A percentile compares a stretch with the other conserved stretches of the same genome.
Evolutionary conservation across 2,888 invertebrate species (phyloP).

Genomic region (Drosophila recens): DNA sequence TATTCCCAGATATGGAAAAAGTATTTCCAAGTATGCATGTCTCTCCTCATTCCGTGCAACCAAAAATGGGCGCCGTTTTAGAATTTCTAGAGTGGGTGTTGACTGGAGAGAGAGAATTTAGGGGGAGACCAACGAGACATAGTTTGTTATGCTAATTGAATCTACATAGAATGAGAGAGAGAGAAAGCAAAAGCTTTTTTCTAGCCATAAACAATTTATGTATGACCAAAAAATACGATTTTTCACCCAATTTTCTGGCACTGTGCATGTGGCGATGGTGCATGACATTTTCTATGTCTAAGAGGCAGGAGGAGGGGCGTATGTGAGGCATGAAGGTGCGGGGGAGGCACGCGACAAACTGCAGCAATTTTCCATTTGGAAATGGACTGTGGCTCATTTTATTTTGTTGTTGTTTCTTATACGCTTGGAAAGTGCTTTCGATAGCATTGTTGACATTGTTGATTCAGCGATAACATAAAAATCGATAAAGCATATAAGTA

Average conservation of each 20-base stretch:
- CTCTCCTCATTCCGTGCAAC: background rate
- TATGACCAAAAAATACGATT: constrained; percentile 60
- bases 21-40: constrained; percentile 19
- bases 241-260: constrained; percentile 82
- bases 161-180: constrained; percentile 25
- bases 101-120: constrained; percentile 18
- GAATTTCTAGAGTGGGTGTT: constrained; percentile 61
- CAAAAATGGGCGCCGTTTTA: constrained; percentile 52
- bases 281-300: constrained; percentile 66
- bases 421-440: constrained; percentile 36
- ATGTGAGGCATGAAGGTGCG: background rate
- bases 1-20: constrained; percentile 51
- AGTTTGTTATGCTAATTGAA: constrained; percentile 81
- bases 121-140: constrained; percentile 22
- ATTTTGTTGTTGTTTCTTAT: background rate
- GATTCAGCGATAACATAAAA: constrained; percentile 45
- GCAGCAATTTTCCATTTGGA: constrained; percentile 18
- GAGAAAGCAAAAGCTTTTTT: constrained; percentile 60
- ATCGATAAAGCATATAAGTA: constrained; percentile 48
- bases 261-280: constrained; percentile 56
- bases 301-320: background rate
- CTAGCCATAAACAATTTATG: constrained; percentile 66
- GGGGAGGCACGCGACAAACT: constrained; percentile 61
- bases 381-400: constrained; percentile 14
- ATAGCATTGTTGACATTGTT: constrained; percentile 51